These are phyloP conservation scores for Drosophila phalerata DNA, from an alignment of 2,888 invertebrate genomes.

Conservation along the genomic window DNA sequence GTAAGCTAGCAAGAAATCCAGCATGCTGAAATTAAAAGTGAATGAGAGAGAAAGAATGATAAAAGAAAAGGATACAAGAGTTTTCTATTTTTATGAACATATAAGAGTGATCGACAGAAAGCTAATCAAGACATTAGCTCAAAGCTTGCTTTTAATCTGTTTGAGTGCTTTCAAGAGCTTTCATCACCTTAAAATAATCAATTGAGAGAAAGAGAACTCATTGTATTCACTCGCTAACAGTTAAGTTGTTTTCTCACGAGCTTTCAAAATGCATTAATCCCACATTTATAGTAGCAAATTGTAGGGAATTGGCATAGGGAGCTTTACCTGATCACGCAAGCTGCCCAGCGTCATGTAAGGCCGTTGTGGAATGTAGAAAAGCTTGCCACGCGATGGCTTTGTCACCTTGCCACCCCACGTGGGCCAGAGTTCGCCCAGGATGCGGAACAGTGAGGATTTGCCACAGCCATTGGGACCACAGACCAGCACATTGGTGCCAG, in stretches of 20 bases:
- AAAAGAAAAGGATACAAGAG: background rate
- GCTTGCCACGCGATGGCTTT: constrained; percentile 97
- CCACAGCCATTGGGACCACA: constrained; percentile 99
- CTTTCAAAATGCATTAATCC: background rate
- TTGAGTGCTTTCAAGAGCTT: background rate
- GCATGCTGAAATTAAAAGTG: background rate
- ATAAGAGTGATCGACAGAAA: background rate
- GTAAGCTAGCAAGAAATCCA: background rate
- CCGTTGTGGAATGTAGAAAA: constrained; percentile 97
- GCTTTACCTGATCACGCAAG: constrained; percentile 93
- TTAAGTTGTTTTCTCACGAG: background rate
- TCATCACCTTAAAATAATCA: background rate
- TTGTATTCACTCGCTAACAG: background rate
- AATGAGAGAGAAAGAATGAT: background rate
- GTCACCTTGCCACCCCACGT: constrained; percentile 96
- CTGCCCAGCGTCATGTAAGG: constrained; percentile 99
- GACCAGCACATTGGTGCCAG: constrained; percentile 98
- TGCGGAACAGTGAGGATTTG: constrained; percentile 98
- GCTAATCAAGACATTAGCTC: background rate
- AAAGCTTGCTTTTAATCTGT: background rate
- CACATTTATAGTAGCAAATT: background rate
- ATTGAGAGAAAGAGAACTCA: background rate
- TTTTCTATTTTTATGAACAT: background rate
- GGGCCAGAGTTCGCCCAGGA: constrained; percentile 99
- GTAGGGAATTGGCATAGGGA: background rate